Conservation (phyloP, 2,797 vertebrate genomes). For the Cetoscarus ocellatus region DNA sequence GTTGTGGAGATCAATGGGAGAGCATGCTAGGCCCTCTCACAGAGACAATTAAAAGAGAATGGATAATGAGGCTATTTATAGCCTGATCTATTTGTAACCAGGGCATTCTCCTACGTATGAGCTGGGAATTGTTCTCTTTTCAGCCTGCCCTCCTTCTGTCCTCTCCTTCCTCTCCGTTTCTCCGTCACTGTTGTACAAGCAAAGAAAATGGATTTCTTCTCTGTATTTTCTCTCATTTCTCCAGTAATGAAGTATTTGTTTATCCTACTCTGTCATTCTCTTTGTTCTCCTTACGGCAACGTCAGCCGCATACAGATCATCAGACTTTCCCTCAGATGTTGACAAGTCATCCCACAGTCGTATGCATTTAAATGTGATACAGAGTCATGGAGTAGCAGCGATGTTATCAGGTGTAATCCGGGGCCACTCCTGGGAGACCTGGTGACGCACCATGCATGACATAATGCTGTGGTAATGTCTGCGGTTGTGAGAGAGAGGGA, state of each 20-base stretch:
- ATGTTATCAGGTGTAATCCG: slow-evolving; percentile 70
- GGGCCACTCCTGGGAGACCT: slow-evolving; percentile 76
- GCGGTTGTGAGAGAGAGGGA: slow-evolving; percentile 49
- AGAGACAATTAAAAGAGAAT: slow-evolving; percentile 82
- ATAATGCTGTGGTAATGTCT: slow-evolving; percentile 72
- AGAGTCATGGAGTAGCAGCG: slow-evolving; percentile 51
- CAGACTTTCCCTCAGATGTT: slow-evolving; percentile 18
- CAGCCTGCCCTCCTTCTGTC: slow-evolving; percentile 46
- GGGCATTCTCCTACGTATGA: slow-evolving; percentile 70
- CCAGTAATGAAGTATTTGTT: not conserved
- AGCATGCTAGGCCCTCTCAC: slow-evolving; percentile 63
- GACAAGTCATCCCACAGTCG: slow-evolving; percentile 21
- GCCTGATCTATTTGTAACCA: slow-evolving; percentile 80
- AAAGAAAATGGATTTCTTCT: slow-evolving; percentile 11
- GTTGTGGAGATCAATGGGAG: slow-evolving; percentile 68
- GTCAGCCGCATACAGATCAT: not conserved
- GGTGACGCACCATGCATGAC: slow-evolving; percentile 72
- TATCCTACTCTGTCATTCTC: not conserved
- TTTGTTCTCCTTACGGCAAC: not conserved
- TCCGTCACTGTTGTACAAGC: slow-evolving; percentile 12
- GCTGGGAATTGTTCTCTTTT: slow-evolving; percentile 58
- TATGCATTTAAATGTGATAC: slow-evolving; percentile 32
- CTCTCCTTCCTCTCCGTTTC: slow-evolving; percentile 20
- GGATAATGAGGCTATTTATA: slow-evolving; percentile 84
- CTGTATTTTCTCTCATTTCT: slow-evolving; percentile 3